Base-by-base conservation (phyloP, 1,140 invertebrate species). In the Aporrectodea caliginosa region DNA sequence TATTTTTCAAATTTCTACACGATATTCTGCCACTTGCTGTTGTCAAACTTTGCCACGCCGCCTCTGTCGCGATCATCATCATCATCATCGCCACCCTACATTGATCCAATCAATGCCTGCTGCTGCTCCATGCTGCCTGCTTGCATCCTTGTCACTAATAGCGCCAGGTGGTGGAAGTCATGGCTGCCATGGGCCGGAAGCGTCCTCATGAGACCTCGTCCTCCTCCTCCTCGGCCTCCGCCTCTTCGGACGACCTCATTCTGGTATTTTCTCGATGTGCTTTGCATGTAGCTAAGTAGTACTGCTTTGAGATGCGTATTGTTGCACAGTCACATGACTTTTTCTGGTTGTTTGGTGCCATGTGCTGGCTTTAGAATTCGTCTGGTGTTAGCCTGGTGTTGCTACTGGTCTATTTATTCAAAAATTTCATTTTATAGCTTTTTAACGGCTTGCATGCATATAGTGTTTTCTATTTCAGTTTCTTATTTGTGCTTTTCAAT, bases 231-330 rank as follows among this genome's bases (percentile, higher is more conserved):
- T 12, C 22, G 43, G 43, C 43, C 43, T 6, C 22, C 6, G 43
- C 43, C 43, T 12, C 22, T 6, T 6, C 43, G 6, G 43, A 58
- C 22, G 43, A 58, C 43, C 22, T 58, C 6, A 12, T 58, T 58
- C 43, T 58, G 43, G 43, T 58, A 58, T 58, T 58, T 58, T 58
- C 43, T 58, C 43, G 6, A 12, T 58, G 22, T 58, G 43, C 43
- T 58, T 58, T 58, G 43, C 43, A n/a, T 58, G 43, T 58, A 58
- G 43, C 43, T 58, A 58, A n/a, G n/a, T n/a, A n/a, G n/a, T n/a
- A n/a, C n/a, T n/a, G n/a, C n/a, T n/a, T n/a, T n/a, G n/a, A n/a
- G n/a, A n/a, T n/a, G n/a, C n/a, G n/a, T n/a, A n/a, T n/a, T n/a
- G n/a, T n/a, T n/a, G n/a, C n/a, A n/a, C n/a, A n/a, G n/a, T n/a